Evolutionary conservation across 2,797 vertebrate species (phyloP), one percentile per base, ranked within the genome.

Genomic region (Notolepis coatsorum): DNA sequence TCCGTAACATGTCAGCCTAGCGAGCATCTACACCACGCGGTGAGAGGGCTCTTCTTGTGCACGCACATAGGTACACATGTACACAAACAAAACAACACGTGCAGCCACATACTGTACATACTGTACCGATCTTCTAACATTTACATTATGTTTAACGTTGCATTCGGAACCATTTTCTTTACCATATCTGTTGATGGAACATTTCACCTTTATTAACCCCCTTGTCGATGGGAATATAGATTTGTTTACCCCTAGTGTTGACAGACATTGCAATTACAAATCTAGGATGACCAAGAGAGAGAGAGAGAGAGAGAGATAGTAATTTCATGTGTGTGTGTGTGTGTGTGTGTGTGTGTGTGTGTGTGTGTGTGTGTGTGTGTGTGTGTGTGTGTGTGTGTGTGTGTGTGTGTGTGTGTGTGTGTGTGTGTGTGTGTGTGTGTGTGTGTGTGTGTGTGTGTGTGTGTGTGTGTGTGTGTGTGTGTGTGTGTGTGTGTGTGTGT

Each of bases 1-100:
- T 87, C 79, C 81, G 73, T 64, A 81, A 71, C 54, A 33, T 87
- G 85, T 88, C 87, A 86, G 65, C 38, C 23, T 43, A 53, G 69
- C 62, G 35, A 41, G 8, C 27, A 68, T 68, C 67, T 73, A 68
- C 50, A 70, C 49, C 60, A 24, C 10, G 1, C 23, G 9, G 43
- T 47, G 25, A 47, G 42, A 12, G 8, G 1, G 1, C n/a, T 17
- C 24, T 13, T n/a, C 46, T 8, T 2, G 2, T 18, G 15, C 45
- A 49, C 10, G 7, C 25, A 23, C 28, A 24, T 28, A 45, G 25
- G 47, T 28, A 35, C 28, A 59, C 7, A 47, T 2, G 37, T 5
- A 47, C 28, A 39, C 27, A 48, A 20, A 60, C 30, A 37, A 18
- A 49, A 21, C 24, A 20, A 25, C 57, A 38, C n/a, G 13, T 21